These are phyloP conservation scores for Zaprionus camerounensis DNA, from an alignment of 1,140 invertebrate species.

Conservation along the genomic window DNA sequence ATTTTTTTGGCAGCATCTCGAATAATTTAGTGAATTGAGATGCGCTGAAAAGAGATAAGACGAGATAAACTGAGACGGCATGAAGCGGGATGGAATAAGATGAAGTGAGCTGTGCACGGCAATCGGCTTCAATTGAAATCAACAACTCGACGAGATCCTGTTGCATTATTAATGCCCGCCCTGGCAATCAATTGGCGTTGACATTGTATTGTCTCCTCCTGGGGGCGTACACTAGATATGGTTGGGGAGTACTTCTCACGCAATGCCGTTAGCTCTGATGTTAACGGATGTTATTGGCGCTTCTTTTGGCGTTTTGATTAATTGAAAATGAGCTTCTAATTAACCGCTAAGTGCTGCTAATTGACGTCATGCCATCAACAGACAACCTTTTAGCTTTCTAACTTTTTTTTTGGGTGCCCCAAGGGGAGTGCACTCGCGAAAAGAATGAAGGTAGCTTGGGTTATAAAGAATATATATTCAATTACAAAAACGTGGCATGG, in stretches of 20 bases:
- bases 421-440: slow-evolving; percentile 4
- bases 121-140: slow-evolving; percentile 72
- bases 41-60: background rate
- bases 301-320: slow-evolving; percentile 63
- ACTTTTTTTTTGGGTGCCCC: background rate
- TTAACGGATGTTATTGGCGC: slow-evolving; percentile 36
- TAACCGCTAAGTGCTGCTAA: slow-evolving; percentile 56
- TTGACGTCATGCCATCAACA: slow-evolving; percentile 45
- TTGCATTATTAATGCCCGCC: slow-evolving; percentile 69
- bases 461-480: background rate
- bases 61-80: background rate
- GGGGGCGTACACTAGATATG: background rate
- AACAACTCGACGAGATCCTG: slow-evolving; percentile 53
- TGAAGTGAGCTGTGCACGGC: slow-evolving; percentile 39
- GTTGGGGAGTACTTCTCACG: slow-evolving; percentile 30
- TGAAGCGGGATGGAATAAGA: background rate
- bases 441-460: background rate
- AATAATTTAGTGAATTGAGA: slow-evolving; percentile 68
- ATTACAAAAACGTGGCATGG: background rate
- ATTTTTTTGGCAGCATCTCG: slow-evolving; percentile 44
- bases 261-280: slow-evolving; percentile 41
- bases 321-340: slow-evolving; percentile 80
- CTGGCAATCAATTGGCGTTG: slow-evolving; percentile 75
- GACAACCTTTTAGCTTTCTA: slow-evolving; percentile 1
- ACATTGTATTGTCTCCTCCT: slow-evolving; percentile 42